Evolutionary conservation across 2,113 vertebrate species (phyloP).

Genomic region (Lagopus leucura): DNA sequence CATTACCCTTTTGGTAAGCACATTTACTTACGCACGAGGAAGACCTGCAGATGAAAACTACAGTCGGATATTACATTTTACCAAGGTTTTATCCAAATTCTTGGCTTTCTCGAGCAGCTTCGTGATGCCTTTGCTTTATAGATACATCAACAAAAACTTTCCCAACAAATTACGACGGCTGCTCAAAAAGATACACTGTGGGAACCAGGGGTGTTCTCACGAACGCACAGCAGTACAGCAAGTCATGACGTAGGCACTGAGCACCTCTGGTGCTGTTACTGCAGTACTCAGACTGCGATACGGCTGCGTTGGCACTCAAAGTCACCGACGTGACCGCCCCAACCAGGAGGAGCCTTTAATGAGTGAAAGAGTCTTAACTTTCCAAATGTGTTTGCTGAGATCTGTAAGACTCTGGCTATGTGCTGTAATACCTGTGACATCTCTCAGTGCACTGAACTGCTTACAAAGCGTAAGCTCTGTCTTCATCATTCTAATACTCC

Average conservation of each 20-base stretch:
- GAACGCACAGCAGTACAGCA: conserved; percentile 87
- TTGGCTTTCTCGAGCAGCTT: conserved; percentile 93
- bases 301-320: not conserved
- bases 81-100: conserved; percentile 85
- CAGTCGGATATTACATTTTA: conserved; percentile 80
- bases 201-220: conserved; percentile 81
- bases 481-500: not conserved
- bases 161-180: conserved; percentile 87
- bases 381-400: not conserved
- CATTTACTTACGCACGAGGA: conserved; percentile 76
- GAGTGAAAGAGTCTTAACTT: conserved; percentile 21
- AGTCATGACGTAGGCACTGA: conserved; percentile 80
- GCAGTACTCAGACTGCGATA: not conserved
- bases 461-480: conserved; percentile 20
- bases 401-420: not conserved
- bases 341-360: not conserved
- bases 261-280: not conserved
- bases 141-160: conserved; percentile 92
- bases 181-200: conserved; percentile 86
- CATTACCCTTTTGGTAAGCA: conserved; percentile 87
- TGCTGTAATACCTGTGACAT: conserved; percentile 30
- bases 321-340: not conserved
- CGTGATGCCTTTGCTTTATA: conserved; percentile 91
- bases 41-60: conserved; percentile 66
- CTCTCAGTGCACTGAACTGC: conserved; percentile 49